Conservation (phyloP, 1,140 invertebrate species). For the Neodiprion lecontei region DNA sequence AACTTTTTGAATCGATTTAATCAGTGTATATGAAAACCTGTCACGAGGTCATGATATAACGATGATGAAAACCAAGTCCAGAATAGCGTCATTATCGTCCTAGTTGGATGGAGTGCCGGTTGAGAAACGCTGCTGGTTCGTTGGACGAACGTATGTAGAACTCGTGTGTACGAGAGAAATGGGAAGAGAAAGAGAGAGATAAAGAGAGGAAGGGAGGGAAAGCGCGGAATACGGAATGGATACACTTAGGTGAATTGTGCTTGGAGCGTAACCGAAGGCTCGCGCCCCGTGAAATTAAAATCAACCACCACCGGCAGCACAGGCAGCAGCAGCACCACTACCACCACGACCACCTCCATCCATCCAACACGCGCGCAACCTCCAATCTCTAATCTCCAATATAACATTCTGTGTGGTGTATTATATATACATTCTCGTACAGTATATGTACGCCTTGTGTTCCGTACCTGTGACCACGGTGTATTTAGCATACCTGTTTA, state of each 20-base stretch:
- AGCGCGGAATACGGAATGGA: slow-evolving; percentile 6
- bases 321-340: background rate
- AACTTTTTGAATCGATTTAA: too few species aligned
- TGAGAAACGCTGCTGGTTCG: background rate
- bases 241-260: slow-evolving; percentile 42
- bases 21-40: too few species aligned
- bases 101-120: background rate
- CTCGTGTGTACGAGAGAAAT: background rate
- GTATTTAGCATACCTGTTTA: too few species aligned
- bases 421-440: too few species aligned
- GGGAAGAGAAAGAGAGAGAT: too few species aligned
- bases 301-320: slow-evolving; percentile 57
- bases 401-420: background rate
- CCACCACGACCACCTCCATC: background rate
- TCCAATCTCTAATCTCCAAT: background rate
- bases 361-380: background rate
- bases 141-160: background rate
- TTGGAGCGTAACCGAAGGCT: slow-evolving; percentile 57
- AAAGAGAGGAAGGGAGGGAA: background rate
- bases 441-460: too few species aligned
- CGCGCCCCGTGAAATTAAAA: slow-evolving; percentile 62
- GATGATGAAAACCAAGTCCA: too few species aligned
- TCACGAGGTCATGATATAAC: too few species aligned
- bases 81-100: too few species aligned
- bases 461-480: too few species aligned